Evolutionary conservation across 2,888 invertebrate species (phyloP).

Genomic region (Adelognathus sp.): DNA sequence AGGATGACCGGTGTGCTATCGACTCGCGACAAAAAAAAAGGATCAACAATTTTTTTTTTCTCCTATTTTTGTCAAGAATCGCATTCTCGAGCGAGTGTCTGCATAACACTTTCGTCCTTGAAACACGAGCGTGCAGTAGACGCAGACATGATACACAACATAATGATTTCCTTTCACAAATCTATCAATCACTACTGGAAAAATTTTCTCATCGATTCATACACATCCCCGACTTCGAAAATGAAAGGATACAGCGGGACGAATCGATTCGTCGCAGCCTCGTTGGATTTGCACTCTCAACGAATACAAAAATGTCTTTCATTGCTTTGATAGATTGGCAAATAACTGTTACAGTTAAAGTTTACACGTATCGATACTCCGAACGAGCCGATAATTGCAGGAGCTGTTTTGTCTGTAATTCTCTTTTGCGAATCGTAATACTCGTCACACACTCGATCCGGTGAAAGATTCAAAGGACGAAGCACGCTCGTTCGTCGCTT

Average conservation of each 20-base stretch:
- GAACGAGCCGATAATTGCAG: no score
- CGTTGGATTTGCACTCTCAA: no score
- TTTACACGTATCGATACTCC: no score
- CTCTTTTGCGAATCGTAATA: not conserved
- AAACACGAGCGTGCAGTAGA: conserved; percentile 6
- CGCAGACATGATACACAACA: conserved; percentile 2
- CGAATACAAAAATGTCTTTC: no score
- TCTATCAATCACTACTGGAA: conserved; percentile 45
- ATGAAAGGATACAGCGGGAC: not conserved
- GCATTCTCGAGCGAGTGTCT: conserved; percentile 23
- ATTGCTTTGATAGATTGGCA: no score
- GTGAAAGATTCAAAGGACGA: conserved; percentile 31
- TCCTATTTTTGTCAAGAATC: conserved; percentile 38
- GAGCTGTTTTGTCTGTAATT: no score
- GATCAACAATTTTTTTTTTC: not conserved
- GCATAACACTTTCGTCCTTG: conserved; percentile 9
- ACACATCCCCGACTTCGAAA: not conserved
- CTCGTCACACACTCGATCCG: not conserved
- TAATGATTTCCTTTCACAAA: conserved; percentile 25
- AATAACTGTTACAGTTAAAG: no score
- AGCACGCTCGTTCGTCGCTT: conserved; percentile 1
- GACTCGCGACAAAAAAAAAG: conserved; percentile 21
- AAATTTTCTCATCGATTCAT: conserved; percentile 7
- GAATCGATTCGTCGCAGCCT: conserved; percentile 10
- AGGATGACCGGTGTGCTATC: not conserved